phyloP scores from a whole-genome alignment of 2,888 invertebrate species.

The Parnassius apollo region DNA sequence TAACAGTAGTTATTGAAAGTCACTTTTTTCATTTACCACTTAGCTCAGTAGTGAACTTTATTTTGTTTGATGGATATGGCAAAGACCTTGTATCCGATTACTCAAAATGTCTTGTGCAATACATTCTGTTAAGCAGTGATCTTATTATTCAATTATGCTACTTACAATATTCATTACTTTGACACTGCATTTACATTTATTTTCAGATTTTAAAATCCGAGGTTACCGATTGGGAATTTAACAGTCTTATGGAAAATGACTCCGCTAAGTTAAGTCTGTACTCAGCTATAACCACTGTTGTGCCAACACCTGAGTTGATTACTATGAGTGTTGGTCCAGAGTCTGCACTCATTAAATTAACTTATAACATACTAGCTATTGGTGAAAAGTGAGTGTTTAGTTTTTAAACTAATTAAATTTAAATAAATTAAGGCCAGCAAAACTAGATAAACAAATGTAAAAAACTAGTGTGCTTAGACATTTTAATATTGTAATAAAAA shows the following conservation, averaged over 20 bases:
- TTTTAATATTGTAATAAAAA: no score
- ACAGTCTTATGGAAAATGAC: conserved; percentile 38
- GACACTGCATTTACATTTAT: conserved; percentile 1
- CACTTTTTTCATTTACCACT: no score
- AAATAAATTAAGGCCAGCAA: neutral
- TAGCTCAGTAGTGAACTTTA: no score
- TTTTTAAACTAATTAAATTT: neutral
- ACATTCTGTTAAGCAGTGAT: no score
- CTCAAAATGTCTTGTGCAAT: no score
- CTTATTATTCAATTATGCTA: no score
- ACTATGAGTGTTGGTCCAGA: conserved; percentile 20
- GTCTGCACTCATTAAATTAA: conserved; percentile 44
- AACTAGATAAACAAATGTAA: no score
- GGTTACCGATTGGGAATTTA: conserved; percentile 26
- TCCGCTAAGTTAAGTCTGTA: conserved; percentile 50
- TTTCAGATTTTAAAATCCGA: conserved; percentile 43
- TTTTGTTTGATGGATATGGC: no score
- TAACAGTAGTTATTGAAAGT: no score
- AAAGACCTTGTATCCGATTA: no score
- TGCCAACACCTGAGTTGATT: conserved; percentile 41
- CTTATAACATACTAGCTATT: conserved; percentile 50
- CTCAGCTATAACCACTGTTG: conserved; percentile 52
- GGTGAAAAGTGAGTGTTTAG: conserved; percentile 53
- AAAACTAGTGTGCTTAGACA: no score
- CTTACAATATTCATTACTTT: no score